Percentiles rank a stretch among this genome's conserved stretches.
phyloP scores from a whole-genome alignment of 37 sponge, comb jelly and placozoan species.

The Beroe ovata region DNA sequence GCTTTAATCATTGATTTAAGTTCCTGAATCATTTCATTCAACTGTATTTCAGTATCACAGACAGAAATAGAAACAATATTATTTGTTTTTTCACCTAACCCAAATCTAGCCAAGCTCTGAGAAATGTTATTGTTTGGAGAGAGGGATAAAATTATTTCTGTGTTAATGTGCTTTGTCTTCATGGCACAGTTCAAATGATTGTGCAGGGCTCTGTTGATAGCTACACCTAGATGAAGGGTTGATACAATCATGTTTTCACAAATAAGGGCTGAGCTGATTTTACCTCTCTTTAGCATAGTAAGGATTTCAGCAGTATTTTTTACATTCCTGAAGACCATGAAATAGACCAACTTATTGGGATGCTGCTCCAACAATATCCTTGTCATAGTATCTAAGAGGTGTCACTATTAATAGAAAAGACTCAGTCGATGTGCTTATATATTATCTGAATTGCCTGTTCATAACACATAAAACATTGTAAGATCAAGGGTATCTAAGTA shows the following conservation, averaged over 20 bases:
- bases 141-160: slow-evolving; percentile 28
- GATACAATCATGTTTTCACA: slow-evolving; percentile 30
- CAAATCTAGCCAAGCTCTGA: slow-evolving; percentile 25
- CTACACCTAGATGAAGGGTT: slow-evolving; percentile 25
- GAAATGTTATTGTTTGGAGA: slow-evolving; percentile 6
- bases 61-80: slow-evolving; percentile 1
- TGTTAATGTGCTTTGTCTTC: slow-evolving; percentile 17
- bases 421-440: too few species aligned
- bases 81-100: not conserved
- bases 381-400: too few species aligned
- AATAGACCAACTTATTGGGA: slow-evolving; percentile 13
- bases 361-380: slow-evolving; percentile 7
- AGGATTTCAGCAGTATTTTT: not conserved
- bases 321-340: slow-evolving; percentile 46
- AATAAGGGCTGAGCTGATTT: not conserved
- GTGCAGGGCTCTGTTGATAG: slow-evolving; percentile 5
- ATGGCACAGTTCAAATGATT: not conserved
- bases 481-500: too few species aligned
- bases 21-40: not conserved
- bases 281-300: slow-evolving; percentile 1
- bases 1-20: not conserved
- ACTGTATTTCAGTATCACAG: not conserved
- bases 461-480: too few species aligned
- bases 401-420: too few species aligned
- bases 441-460: too few species aligned